Evolutionary conservation across 1,140 invertebrate species (phyloP), one percentile per base, ranked within the genome.

Genomic region (Melipona quadrifasciata): DNA sequence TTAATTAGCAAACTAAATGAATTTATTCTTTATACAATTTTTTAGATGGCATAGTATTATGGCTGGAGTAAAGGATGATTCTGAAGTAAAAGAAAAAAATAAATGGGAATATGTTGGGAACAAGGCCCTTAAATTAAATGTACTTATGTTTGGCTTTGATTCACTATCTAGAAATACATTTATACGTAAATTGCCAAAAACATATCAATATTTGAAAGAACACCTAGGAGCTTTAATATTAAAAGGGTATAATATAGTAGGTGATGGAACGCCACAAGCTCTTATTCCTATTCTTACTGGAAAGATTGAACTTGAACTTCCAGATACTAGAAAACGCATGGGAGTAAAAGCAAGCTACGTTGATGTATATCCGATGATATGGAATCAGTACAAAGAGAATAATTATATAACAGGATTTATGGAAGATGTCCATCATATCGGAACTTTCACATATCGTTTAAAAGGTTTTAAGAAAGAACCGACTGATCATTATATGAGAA

Each of bases 231-330:
- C 96, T 10, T 94, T 96, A 21, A 95, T 98, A 12, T 92, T 99
- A 1, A 95, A 98, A 91, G 97, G 98, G 0, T 98, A 98, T 88
- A 99, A 99, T 91, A 99, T 99, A 79, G 97, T 99, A 4, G 98
- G 98, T 0, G 99, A 99, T 94, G 98, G 98, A 0, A 99, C 98
- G 0, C 98, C 98, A 0, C 98, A 99, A 90, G 98, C 98, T 0
- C 94, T 99, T 31, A 98, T 99, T 64, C 98, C 98, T 0, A 97
- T 99, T 70, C 94, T 99, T 0, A 99, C 98, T 0, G 97, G 98
- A 24, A 97, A 97, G 93, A 98, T 97, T 0, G 98, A 99, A 93
- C 92, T 97, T 11, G 98, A 99, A 93, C 93, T 99, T 47, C 98
- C 98, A 0, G 97, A 98, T 90, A 97, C 97, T 1, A 95, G 98